Evolutionary conservation across 2,113 vertebrate genomes (phyloP).

Genomic region (Neoarius graeffei): DNA sequence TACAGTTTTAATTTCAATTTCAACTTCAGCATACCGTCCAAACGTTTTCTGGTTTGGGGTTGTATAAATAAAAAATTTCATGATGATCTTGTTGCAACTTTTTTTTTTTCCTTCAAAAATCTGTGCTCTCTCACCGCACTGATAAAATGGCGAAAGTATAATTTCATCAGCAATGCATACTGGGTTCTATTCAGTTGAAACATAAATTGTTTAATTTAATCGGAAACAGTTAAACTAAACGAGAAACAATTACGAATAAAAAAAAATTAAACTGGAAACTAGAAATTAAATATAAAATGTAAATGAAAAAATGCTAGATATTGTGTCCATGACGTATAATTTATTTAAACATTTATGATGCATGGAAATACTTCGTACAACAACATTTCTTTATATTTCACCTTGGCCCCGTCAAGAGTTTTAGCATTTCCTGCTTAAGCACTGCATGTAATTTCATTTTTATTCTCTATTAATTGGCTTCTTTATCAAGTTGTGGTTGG

Average conservation of each 20-base stretch:
- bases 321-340: conserved; percentile 6
- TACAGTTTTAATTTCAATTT: too few species aligned
- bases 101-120: too few species aligned
- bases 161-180: not conserved
- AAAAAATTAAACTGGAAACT: not conserved
- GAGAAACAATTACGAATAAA: not conserved
- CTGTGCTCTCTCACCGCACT: not conserved
- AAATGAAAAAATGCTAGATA: not conserved
- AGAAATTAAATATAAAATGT: not conserved
- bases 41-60: too few species aligned
- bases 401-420: not conserved
- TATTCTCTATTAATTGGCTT: not conserved
- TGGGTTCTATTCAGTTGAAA: not conserved
- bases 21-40: too few species aligned
- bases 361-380: conserved; percentile 8
- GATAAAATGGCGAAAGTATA: not conserved
- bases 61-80: too few species aligned
- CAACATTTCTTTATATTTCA: not conserved
- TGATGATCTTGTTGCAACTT: too few species aligned
- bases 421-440: not conserved
- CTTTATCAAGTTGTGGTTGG: not conserved
- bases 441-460: not conserved
- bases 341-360: conserved; percentile 28
- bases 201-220: not conserved
- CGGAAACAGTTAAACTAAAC: not conserved